Percentiles rank a stretch among this genome's conserved stretches.
Conservation (phyloP, 1,140 invertebrate species). For the Oedothorax gibbosus region DNA sequence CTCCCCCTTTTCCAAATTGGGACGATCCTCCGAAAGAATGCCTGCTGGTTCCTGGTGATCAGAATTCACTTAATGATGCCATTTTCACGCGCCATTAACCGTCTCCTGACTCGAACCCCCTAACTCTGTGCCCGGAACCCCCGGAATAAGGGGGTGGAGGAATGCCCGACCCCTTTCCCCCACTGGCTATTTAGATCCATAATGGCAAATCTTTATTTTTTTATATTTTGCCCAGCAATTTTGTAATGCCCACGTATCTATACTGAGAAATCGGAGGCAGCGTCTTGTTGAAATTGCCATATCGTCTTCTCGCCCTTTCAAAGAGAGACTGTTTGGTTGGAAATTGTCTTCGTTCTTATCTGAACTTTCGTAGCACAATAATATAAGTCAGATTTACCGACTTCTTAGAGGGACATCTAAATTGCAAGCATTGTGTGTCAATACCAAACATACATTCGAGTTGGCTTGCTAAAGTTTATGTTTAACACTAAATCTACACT, state of each 20-base stretch:
- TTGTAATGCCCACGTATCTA: constrained; percentile 41
- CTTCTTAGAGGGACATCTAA: too few relatives aligned
- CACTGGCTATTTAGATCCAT: constrained; percentile 50
- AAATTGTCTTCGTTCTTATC: constrained; percentile 7
- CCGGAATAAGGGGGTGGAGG: constrained; percentile 1
- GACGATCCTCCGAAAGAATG: constrained; percentile 50
- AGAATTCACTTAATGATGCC: constrained; percentile 61
- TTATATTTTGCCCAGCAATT: constrained; percentile 45
- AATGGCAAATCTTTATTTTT: constrained; percentile 44
- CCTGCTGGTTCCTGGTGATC: constrained; percentile 53
- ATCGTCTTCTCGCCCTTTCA: constrained; percentile 22
- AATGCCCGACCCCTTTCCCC: constrained; percentile 17
- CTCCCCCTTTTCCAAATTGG: constrained; percentile 25
- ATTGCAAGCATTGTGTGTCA: too few relatives aligned
- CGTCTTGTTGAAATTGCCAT: constrained; percentile 14
- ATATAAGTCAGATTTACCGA: too few relatives aligned
- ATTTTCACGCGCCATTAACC: constrained; percentile 61
- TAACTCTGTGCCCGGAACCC: not conserved
- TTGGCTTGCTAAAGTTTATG: too few relatives aligned
- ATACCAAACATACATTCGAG: too few relatives aligned
- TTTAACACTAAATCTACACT: too few relatives aligned
- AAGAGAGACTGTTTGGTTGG: constrained; percentile 10
- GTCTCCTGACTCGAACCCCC: constrained; percentile 28
- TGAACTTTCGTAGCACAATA: not conserved
- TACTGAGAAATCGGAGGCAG: constrained; percentile 25